Percentiles rank a stretch among this genome's conserved stretches.
These are phyloP conservation scores for Rhinolophus ferrumequinum DNA, from an alignment of 2,113 vertebrate genomes.

Conservation along the genomic window DNA sequence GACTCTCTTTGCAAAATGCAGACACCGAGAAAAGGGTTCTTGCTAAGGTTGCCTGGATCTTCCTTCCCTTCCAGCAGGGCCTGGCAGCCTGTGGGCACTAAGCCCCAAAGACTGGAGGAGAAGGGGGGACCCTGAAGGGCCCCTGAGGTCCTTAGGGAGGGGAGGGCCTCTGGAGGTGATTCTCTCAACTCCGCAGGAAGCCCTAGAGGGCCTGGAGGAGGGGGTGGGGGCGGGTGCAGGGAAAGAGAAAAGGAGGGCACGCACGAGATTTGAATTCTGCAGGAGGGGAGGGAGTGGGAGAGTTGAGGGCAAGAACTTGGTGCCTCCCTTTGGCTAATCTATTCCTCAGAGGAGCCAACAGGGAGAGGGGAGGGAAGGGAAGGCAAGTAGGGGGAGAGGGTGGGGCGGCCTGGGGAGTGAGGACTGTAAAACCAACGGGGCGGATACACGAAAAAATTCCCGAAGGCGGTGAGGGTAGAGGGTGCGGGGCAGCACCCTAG, in stretches of 20 bases:
- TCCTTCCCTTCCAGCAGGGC: background rate
- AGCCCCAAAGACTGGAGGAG: background rate
- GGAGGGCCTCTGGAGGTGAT: background rate
- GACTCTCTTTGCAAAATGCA: background rate
- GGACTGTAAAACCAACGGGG: conserved; percentile 18
- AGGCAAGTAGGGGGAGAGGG: conserved; percentile 41
- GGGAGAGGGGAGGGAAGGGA: background rate
- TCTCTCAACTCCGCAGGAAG: background rate
- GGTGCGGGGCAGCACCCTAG: conserved; percentile 57
- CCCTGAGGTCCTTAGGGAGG: no score
- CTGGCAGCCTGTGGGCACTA: background rate
- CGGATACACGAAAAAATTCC: conserved; percentile 45
- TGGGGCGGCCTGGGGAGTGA: background rate
- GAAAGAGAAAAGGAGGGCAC: background rate
- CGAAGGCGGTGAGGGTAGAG: background rate
- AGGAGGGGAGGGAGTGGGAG: background rate
- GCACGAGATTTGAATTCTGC: background rate
- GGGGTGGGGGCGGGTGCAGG: background rate
- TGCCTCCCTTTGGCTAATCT: conserved; percentile 56
- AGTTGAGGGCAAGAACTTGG: background rate
- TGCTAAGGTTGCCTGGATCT: background rate
- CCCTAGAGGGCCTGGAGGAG: background rate
- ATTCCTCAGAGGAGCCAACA: background rate
- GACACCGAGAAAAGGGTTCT: background rate
- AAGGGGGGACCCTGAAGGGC: background rate